Conservation (phyloP, 2,888 invertebrate species). For the Liodrosophila aerea region DNA sequence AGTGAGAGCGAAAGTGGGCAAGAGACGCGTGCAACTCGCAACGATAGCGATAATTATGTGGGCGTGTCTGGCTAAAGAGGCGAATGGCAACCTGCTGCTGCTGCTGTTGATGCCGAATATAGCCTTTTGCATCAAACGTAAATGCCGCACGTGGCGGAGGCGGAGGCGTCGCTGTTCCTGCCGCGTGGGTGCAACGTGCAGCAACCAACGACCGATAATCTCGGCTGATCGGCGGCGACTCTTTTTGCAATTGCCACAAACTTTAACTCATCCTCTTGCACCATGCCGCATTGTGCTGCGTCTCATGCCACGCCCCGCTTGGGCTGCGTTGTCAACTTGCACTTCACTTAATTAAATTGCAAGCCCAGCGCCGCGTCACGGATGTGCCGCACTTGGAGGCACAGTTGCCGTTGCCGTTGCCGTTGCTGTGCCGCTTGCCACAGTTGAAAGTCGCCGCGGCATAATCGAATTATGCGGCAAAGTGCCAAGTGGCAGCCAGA, state of each 20-base stretch:
- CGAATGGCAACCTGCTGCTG: conserved; percentile 40
- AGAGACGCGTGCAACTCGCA: conserved; percentile 42
- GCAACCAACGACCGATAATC: conserved; percentile 61
- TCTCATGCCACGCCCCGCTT: conserved; percentile 1
- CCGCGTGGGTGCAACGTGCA: conserved; percentile 54
- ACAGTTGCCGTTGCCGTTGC: too few relatives aligned
- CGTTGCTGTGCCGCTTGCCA: conserved; percentile 28
- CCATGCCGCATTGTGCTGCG: not conserved
- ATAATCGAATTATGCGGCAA: conserved; percentile 73
- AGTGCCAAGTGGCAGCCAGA: conserved; percentile 63
- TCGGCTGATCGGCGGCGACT: conserved; percentile 60
- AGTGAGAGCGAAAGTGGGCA: conserved; percentile 39
- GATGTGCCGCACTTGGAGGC: conserved; percentile 48
- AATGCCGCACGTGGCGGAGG: conserved; percentile 68
- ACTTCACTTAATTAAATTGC: conserved; percentile 76
- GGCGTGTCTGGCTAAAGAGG: conserved; percentile 51
- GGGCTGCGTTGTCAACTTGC: conserved; percentile 47
- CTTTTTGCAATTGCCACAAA: conserved; percentile 58
- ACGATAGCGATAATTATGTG: conserved; percentile 70
- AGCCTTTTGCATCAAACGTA: conserved; percentile 54
- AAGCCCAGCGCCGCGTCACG: conserved; percentile 60
- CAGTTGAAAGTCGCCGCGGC: conserved; percentile 70
- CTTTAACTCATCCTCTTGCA: conserved; percentile 31
- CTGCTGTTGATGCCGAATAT: conserved; percentile 29
- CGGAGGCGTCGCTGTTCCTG: conserved; percentile 31